Evolutionary conservation across 2,888 invertebrate species (phyloP).

Genomic region (Eupithecia insigniata): DNA sequence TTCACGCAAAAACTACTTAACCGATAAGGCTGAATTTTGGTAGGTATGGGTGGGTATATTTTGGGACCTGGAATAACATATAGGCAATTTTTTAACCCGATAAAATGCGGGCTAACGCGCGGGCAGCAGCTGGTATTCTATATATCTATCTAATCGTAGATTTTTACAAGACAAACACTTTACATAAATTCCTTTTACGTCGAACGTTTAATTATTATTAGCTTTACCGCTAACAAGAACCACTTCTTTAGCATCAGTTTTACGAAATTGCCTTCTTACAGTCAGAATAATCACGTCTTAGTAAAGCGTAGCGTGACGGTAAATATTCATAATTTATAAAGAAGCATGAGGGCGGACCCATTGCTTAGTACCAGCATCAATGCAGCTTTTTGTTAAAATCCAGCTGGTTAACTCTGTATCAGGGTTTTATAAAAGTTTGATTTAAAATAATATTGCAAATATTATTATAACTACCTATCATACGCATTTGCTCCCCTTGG

Average conservation of each 20-base stretch:
- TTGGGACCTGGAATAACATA: no score
- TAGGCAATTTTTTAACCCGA: no score
- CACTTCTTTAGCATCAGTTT: slow-evolving; percentile 69
- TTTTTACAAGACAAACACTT: neutral
- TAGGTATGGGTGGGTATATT: no score
- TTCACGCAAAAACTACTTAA: no score
- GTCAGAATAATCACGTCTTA: slow-evolving; percentile 76
- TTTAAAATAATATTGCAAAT: neutral
- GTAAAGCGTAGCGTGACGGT: slow-evolving; percentile 71
- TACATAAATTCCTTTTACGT: neutral
- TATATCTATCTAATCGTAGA: neutral
- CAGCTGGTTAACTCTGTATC: neutral
- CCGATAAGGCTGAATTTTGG: no score
- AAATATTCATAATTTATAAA: slow-evolving; percentile 80
- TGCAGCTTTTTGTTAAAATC: neutral
- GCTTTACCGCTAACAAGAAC: slow-evolving; percentile 39
- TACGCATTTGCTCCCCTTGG: no score
- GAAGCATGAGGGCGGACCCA: slow-evolving; percentile 67
- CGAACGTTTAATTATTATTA: slow-evolving; percentile 20
- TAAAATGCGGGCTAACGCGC: no score
- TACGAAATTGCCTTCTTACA: slow-evolving; percentile 69
- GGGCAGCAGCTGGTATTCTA: no score
- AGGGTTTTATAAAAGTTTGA: no score
- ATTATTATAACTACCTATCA: no score
- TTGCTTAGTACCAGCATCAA: neutral